Base-by-base conservation (phyloP, 2,113 vertebrate species). In the Pan troglodytes region DNA sequence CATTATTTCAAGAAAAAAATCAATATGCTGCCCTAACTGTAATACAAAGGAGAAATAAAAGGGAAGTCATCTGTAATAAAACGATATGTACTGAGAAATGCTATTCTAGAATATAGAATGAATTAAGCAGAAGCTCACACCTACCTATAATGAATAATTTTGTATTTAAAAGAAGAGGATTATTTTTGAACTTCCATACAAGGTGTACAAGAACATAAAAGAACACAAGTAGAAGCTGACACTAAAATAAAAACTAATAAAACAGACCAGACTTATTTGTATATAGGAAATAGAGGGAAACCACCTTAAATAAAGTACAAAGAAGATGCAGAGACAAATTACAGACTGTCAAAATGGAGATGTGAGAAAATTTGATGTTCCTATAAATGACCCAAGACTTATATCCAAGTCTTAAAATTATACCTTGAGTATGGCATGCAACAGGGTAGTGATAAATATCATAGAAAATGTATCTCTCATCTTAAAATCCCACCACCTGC, bases 1-100 rank as follows among this genome's bases (percentile, higher is more conserved):
- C 27, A 97, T 96, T 95, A 92, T 78, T 90, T 79, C 48, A 92
- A 79, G 86, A 88, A 85, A 97, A 95, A 94, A 97, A 95, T 95
- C 88, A 88, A 94, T 94, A 96, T 2, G 25, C 38, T 85, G 64
- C 5, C 55, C 55, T 89, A 85, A 93, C 67, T 79, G 2, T 83
- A 89, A 83, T 90, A 61, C 78, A 93, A 95, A 92, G 45, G 38
- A 88, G 76, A 91, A 97, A 97, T 78, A 94, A 97, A 95, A 94
- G n/a, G 5, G 70, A 94, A 95, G 40, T 70, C 20, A 61, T 83
- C 75, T 27, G 3, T 91, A 97, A 92, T 97, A 95, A 93, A 97
- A 96, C 48, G 83, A 35, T 67, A 81, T 38, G 10, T 94, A 83
- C 32, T 57, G 20, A 88, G 67, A 90, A 89, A 91, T 9, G 11